Evolutionary conservation across 2,797 vertebrate species (phyloP).

Genomic region (Zalophus californianus): DNA sequence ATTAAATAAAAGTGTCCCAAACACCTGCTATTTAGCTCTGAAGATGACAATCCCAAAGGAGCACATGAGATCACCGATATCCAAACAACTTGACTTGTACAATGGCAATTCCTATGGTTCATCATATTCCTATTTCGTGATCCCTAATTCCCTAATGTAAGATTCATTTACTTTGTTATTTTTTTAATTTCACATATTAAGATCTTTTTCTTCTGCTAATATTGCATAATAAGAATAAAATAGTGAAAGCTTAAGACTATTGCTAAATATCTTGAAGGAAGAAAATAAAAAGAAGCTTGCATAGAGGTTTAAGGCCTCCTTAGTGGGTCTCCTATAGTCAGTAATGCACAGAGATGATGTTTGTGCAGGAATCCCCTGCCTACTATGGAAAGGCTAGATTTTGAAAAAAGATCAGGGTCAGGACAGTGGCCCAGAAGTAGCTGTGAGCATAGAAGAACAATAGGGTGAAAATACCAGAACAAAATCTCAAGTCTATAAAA

Average conservation of each 20-base stretch:
- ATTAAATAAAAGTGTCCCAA: neutral
- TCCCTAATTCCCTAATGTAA: neutral
- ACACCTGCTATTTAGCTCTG: too few species aligned
- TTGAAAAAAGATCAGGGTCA: neutral
- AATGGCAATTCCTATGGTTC: neutral
- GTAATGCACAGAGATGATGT: neutral
- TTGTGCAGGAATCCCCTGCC: neutral
- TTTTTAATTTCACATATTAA: neutral
- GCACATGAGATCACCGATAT: neutral
- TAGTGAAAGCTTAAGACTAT: neutral
- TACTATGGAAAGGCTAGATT: neutral
- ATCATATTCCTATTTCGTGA: neutral
- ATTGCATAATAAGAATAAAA: neutral
- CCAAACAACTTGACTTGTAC: neutral
- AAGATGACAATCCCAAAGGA: neutral
- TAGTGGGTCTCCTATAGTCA: neutral
- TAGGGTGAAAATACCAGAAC: neutral
- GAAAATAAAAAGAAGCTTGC: neutral
- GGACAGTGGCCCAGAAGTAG: neutral
- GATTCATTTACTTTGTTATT: neutral
- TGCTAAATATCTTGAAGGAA: neutral
- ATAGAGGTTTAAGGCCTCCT: neutral
- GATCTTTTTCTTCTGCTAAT: neutral
- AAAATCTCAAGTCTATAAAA: neutral
- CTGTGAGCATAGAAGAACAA: neutral